A percentile compares a stretch with the other conserved stretches of the same genome.
Evolutionary conservation across 2,113 vertebrate genomes (phyloP).

Genomic region (Scytalopus superciliaris): DNA sequence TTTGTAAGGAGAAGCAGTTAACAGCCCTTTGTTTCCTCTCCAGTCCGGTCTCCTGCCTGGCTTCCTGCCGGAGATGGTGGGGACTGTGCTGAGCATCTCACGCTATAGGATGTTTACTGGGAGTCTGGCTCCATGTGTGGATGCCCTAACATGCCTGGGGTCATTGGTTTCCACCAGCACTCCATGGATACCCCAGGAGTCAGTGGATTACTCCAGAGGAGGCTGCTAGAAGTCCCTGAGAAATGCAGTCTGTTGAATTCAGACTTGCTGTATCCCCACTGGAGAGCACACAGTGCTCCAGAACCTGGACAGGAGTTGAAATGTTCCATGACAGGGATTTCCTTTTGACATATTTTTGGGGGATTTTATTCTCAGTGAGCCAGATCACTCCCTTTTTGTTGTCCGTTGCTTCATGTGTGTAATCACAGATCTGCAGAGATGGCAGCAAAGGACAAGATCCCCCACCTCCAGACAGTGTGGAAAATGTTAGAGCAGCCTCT

Average conservation of each 20-base stretch:
- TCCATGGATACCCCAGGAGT: background rate
- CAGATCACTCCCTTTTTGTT: rapidly evolving
- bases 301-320: background rate
- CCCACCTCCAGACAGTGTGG: background rate
- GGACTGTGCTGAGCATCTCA: background rate
- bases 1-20: background rate
- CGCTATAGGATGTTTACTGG: rapidly evolving
- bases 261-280: background rate
- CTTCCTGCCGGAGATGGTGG: background rate
- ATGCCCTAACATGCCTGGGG: background rate
- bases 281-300: rapidly evolving
- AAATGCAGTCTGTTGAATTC: background rate
- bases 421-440: background rate
- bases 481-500: background rate
- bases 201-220: background rate
- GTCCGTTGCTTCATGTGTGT: background rate
- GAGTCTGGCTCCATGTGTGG: background rate
- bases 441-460: rapidly evolving
- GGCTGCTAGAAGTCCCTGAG: background rate
- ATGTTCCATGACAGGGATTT: background rate
- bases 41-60: background rate
- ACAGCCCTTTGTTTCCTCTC: background rate
- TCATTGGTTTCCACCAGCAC: background rate
- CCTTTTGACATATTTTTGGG: rapidly evolving
- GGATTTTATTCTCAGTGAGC: background rate